Conservation (phyloP, 2,888 invertebrate species). For the Drosophila lutescens region DNA sequence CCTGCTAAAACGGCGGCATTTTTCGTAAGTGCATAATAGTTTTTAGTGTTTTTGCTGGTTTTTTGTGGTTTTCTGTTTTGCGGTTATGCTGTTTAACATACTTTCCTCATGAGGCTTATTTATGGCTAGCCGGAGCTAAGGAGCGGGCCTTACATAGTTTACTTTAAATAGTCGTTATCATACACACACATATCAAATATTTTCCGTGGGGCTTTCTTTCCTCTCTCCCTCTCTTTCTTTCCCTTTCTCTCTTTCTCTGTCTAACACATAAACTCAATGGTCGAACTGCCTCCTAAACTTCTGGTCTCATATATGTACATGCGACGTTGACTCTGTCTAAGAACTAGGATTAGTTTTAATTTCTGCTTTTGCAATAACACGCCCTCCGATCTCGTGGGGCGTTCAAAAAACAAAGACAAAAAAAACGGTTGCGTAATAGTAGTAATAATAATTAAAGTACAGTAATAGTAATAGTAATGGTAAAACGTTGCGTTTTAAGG, state of each 20-base stretch:
- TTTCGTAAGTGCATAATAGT: constrained; percentile 43
- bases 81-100: constrained; percentile 9
- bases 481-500: constrained; percentile 40
- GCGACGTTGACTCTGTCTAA: constrained; percentile 23
- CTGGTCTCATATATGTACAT: constrained; percentile 16
- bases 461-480: constrained; percentile 46
- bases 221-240: not conserved
- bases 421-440: constrained; percentile 2
- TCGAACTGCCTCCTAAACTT: constrained; percentile 1
- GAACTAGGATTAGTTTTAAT: constrained; percentile 15
- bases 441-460: constrained; percentile 19
- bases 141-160: constrained; percentile 19
- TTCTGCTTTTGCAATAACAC: constrained; percentile 3
- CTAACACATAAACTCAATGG: constrained; percentile 2
- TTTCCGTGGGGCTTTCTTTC: not conserved
- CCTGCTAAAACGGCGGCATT: constrained; percentile 49
- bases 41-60: constrained; percentile 1
- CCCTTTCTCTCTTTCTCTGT: not conserved
- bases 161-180: constrained; percentile 16
- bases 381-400: not conserved
- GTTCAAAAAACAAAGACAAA: constrained; percentile 4
- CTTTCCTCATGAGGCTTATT: constrained; percentile 41
- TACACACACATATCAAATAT: constrained; percentile 12
- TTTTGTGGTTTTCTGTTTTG: constrained; percentile 15
- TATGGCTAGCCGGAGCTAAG: constrained; percentile 48